These are phyloP conservation scores for Boulengeromyrus knoepffleri DNA, from an alignment of 2,113 vertebrate species.

Conservation along the genomic window DNA sequence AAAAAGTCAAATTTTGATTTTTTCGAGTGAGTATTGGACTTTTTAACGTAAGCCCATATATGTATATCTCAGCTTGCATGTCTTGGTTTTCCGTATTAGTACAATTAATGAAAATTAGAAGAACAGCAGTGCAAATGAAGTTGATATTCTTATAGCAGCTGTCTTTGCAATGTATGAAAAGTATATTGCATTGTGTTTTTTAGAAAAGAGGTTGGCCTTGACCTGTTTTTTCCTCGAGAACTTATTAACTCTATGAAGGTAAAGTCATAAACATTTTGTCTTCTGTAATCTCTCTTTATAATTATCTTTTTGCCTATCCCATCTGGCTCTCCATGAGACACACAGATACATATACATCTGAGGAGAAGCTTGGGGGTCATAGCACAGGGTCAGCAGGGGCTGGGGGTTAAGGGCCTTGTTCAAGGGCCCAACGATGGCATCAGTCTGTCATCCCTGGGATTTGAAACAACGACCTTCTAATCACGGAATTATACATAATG, in stretches of 20 bases:
- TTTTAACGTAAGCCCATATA: background rate
- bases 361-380: background rate
- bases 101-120: background rate
- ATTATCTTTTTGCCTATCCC: background rate
- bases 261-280: slow-evolving; percentile 13
- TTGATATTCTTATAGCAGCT: background rate
- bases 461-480: background rate
- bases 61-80: slow-evolving; percentile 55
- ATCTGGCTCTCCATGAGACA: background rate
- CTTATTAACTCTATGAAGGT: slow-evolving; percentile 89
- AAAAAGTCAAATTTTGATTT: slow-evolving; percentile 94
- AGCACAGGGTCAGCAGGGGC: background rate
- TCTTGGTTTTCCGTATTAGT: slow-evolving; percentile 23
- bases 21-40: slow-evolving; percentile 74
- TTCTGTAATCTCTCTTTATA: background rate
- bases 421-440: background rate
- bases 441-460: background rate
- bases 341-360: background rate
- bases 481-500: background rate
- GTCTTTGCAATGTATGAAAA: background rate
- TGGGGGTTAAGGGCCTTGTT: background rate
- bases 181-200: background rate
- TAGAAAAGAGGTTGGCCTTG: slow-evolving; percentile 90
- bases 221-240: slow-evolving; percentile 83
- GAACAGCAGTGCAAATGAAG: background rate